These are phyloP conservation scores for Meghimatium bilineatum DNA, from an alignment of 2,888 invertebrate species.

Conservation along the genomic window DNA sequence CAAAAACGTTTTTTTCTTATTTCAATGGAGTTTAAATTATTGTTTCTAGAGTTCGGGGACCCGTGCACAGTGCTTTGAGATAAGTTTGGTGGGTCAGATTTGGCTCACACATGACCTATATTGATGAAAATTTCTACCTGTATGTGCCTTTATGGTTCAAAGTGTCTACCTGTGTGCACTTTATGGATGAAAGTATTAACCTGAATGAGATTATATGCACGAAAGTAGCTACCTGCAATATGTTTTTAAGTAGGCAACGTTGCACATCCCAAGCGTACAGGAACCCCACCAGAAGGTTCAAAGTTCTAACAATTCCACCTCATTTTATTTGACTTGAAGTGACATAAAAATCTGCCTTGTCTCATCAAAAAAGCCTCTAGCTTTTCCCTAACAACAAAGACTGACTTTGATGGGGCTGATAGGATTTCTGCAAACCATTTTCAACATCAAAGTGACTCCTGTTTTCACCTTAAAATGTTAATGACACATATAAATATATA, in stretches of 20 bases:
- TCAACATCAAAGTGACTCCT: not conserved
- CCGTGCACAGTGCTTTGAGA: too few species aligned
- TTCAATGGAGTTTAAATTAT: too few species aligned
- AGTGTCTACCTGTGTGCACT: too few species aligned
- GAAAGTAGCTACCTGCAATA: not conserved
- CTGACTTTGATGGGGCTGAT: conserved; percentile 15
- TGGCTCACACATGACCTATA: too few species aligned
- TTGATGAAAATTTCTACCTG: too few species aligned
- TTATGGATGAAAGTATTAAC: too few species aligned
- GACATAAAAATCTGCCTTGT: conserved; percentile 20
- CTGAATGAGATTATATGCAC: too few species aligned
- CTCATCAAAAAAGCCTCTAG: not conserved
- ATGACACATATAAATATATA: not conserved
- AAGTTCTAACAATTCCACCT: not conserved
- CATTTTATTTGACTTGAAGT: not conserved
- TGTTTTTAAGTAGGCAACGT: not conserved
- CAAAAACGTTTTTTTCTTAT: too few species aligned
- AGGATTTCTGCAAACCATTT: not conserved
- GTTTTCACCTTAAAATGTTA: not conserved
- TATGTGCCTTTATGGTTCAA: too few species aligned
- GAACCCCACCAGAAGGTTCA: not conserved
- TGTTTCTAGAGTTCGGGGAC: too few species aligned
- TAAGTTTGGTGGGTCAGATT: too few species aligned
- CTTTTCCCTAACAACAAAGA: not conserved
- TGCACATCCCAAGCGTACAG: not conserved